Evolutionary conservation across 2,797 vertebrate genomes (phyloP), one percentile per base, ranked within the genome.

Genomic region (Parotocinclus haroldoi): DNA sequence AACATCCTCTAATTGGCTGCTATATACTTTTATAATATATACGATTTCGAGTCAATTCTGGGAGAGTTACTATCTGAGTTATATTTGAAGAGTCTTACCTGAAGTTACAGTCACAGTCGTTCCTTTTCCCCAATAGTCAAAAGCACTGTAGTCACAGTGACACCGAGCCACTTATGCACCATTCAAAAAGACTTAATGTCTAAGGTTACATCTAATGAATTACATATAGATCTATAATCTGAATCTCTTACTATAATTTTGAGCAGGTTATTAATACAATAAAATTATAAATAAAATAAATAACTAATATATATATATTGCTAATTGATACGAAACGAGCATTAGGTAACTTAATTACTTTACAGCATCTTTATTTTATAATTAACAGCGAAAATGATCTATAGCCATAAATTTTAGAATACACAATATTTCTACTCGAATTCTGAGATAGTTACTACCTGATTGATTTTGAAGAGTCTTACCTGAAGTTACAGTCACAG

Each of bases 121-220:
- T 36, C 63, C 63, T 48, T 66, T 65, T 1, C 63, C 53, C 53
- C 63, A 65, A 19, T 65, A 65, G 16, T 56, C 63, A 17, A 65
- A 65, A 50, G 48, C 48, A 16, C 13, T 14, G n/a, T 16, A 50
- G 45, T 12, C 48, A 50, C 48, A 50, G 48, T 50, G 13, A 50
- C 14, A 50, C n/a, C 5, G 9, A 50, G 8, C 7, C 14, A 50
- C 14, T 50, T 16, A 9, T 4, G 8, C 14, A 50, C n/a, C 14
- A n/a, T 50, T 14, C 48, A 16, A 27, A 27, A 27, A 27, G 27
- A 5, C 27, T 46, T 46, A 12, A 46, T 12, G 45, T 27, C 12
- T 7, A 13, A 14, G 37, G 9, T 11, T 42, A 56, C 13, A 3
- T 42, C 0, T 42, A 4, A 27, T 27, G 27, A 5, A 27, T 27